Percentiles rank a stretch among this genome's conserved stretches.
Conservation (phyloP, 2,113 vertebrate genomes). For the Aegithalos caudatus region DNA sequence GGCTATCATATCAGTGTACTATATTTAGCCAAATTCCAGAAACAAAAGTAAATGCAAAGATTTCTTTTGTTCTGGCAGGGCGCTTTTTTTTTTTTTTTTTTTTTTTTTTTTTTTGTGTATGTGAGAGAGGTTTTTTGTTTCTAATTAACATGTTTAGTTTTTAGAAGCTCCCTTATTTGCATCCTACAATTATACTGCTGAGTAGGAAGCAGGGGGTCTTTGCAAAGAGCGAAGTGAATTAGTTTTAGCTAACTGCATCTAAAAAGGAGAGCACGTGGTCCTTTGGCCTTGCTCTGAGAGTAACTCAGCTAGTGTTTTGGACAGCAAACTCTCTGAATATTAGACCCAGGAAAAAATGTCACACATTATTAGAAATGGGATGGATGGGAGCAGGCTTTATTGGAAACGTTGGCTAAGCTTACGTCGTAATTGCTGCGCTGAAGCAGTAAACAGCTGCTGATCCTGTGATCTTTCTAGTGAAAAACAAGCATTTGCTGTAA, state of each 20-base stretch:
- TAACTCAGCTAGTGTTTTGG: constrained; percentile 11
- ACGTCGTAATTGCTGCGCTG: not conserved
- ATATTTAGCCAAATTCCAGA: not conserved
- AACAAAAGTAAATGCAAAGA: not conserved
- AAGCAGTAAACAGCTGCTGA: constrained; percentile 62
- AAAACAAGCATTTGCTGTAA: constrained; percentile 33
- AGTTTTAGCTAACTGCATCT: constrained; percentile 45
- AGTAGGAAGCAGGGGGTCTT: constrained; percentile 33
- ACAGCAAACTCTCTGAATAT: constrained; percentile 4
- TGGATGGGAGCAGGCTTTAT: constrained; percentile 33
- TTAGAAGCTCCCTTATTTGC: constrained; percentile 6
- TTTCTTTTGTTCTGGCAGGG: not conserved
- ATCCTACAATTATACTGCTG: constrained; percentile 4
- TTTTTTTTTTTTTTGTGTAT: not conserved
- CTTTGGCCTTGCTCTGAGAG: not conserved
- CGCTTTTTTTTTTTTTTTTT: not conserved
- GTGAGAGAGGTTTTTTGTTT: not conserved
- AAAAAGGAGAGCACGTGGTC: constrained; percentile 37
- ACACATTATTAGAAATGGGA: constrained; percentile 42
- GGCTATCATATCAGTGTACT: not conserved
- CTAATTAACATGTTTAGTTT: constrained; percentile 29
- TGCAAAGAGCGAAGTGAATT: constrained; percentile 8
- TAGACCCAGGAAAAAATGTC: constrained; percentile 44
- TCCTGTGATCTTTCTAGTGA: constrained; percentile 47
- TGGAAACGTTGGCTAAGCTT: constrained; percentile 52